Percentiles rank a stretch among this genome's conserved stretches.
Evolutionary conservation across 1,140 invertebrate genomes (phyloP).

Genomic region (Platorchestia sp.): DNA sequence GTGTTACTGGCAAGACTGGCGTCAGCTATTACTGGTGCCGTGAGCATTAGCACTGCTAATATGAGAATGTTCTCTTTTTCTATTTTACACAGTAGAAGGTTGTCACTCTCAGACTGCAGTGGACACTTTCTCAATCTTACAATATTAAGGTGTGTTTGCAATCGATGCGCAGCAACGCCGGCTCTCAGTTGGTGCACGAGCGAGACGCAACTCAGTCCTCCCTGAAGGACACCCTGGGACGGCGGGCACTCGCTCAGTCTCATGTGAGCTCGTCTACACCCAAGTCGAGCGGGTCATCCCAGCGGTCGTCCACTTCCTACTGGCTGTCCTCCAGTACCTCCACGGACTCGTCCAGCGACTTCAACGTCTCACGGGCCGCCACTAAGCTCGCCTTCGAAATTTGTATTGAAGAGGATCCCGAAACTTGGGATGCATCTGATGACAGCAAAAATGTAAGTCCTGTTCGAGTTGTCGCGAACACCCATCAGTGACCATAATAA

Average conservation of each 20-base stretch:
- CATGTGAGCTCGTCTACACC: constrained; percentile 25
- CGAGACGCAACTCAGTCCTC: not conserved
- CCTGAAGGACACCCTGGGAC: not conserved
- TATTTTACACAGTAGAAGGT: too few species aligned
- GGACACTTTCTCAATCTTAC: not conserved
- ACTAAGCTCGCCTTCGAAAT: constrained; percentile 43
- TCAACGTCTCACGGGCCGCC: constrained; percentile 23
- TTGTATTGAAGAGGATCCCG: constrained; percentile 38
- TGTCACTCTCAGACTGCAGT: not conserved
- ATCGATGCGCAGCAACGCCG: not conserved
- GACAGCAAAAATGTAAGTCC: constrained; percentile 38
- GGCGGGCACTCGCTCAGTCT: not conserved
- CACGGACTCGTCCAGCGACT: constrained; percentile 29
- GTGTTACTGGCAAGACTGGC: too few species aligned
- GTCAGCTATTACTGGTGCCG: too few species aligned
- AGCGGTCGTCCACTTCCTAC: constrained; percentile 30
- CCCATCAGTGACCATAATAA: not conserved
- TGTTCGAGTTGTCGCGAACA: not conserved
- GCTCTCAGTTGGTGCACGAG: not conserved
- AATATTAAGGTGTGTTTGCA: not conserved
- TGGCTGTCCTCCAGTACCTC: constrained; percentile 36
- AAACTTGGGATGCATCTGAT: constrained; percentile 6
- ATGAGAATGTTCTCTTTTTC: too few species aligned
- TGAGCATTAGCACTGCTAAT: too few species aligned
- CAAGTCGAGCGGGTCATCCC: constrained; percentile 24